Base-by-base conservation (phyloP, 2,113 vertebrate genomes). In the Okapia johnstoni region DNA sequence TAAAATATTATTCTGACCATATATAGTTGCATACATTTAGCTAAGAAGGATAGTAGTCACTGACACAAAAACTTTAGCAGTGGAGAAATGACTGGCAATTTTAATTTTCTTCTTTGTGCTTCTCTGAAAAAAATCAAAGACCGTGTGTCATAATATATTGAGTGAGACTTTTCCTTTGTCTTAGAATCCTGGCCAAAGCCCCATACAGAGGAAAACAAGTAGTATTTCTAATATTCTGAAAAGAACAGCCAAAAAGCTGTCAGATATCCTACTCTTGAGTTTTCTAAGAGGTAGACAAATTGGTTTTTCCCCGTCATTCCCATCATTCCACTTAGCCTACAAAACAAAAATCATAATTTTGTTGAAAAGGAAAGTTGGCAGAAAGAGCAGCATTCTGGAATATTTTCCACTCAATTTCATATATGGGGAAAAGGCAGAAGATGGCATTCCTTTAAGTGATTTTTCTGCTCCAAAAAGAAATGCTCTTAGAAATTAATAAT, bases 31-130 rank as follows among this genome's bases (percentile, higher is more conserved):
- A 57, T 66, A 30, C 2, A 93, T 80, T 89, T 55, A 84, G 28
- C 8, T 77, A 93, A 79, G 60, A 88, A 88, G 4, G 5, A 63
- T 43, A 80, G 70, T 54, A 73, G n/a, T 52, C 14, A 63, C 26
- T 93, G 92, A 61, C 85, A 85, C 8, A 93, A 85, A 97, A 70
- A 85, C 6, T 52, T 88, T 5, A 95, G 54, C 58, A 88, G 33
- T 85, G 48, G 26, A 90, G n/a, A 89, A 87, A 92, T 63, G 84
- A 73, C 36, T 77, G 60, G 21, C 92, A 79, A 80, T 93, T 97
- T 93, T 87, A 73, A 92, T 97, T 97, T 94, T 87, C 50, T 79
- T 97, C 36, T 92, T 88, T 52, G 43, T 92, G 46, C 17, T 85
- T 92, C 57, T 93, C 52, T 93, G 80, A 66, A 90, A 40, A 76